Conservation (phyloP, 1,140 invertebrate genomes). For the Leptinotarsa texana region DNA sequence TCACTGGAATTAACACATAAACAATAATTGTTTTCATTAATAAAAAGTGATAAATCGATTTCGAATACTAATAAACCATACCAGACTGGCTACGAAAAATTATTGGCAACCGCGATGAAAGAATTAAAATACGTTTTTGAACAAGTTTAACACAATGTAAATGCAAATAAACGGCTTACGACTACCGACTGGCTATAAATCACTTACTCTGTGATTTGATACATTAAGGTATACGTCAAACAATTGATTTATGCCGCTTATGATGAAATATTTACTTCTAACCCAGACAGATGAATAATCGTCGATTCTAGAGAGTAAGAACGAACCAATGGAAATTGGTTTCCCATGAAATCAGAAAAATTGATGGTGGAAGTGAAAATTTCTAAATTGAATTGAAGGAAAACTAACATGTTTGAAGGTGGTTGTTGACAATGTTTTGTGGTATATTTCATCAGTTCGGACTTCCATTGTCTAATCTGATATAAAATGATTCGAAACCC, state of each 20-base stretch:
- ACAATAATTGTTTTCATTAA: slow-evolving; percentile 13
- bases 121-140: slow-evolving; percentile 47
- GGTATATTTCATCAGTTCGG: no score
- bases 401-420: no score
- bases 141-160: slow-evolving; percentile 53
- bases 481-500: no score
- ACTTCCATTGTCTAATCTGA: no score
- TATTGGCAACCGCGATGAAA: slow-evolving; percentile 11
- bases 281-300: slow-evolving; percentile 27
- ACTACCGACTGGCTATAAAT: slow-evolving; percentile 51
- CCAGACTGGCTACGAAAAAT: not conserved
- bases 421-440: no score
- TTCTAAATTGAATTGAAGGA: no score
- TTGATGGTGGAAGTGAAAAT: no score
- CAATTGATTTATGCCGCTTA: slow-evolving; percentile 42
- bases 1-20: slow-evolving; percentile 7
- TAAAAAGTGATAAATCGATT: slow-evolving; percentile 13
- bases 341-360: not conserved
- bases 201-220: slow-evolving; percentile 52
- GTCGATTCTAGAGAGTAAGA: not conserved
- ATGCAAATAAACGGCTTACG: slow-evolving; percentile 54
- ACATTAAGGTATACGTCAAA: slow-evolving; percentile 51
- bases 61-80: slow-evolving; percentile 12
- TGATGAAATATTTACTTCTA: slow-evolving; percentile 51
- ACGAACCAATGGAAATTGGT: not conserved